These are phyloP conservation scores for Raja brachyura DNA, from an alignment of 2,113 vertebrate genomes.

Conservation along the genomic window DNA sequence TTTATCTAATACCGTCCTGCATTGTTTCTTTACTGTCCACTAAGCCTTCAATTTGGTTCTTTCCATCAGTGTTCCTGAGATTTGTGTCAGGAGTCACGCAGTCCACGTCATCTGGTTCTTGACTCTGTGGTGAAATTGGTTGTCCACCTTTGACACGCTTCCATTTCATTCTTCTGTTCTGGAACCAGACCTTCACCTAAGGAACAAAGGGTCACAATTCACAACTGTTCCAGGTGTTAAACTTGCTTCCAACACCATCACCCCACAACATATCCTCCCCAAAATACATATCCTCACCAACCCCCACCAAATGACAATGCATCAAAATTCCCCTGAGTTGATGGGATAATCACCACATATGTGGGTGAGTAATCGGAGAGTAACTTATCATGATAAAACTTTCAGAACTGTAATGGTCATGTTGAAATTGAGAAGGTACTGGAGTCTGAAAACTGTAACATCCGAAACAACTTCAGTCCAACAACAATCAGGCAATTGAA, in stretches of 20 bases:
- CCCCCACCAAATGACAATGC: not conserved
- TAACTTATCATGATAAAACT: not conserved
- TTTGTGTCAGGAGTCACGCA: conserved; percentile 69
- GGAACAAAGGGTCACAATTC: not conserved
- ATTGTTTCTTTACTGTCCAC: conserved; percentile 26
- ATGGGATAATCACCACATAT: not conserved
- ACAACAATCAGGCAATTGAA: too few species aligned
- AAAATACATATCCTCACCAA: too few species aligned
- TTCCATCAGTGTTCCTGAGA: conserved; percentile 20
- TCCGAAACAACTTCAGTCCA: too few species aligned
- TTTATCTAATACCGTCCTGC: conserved; percentile 34
- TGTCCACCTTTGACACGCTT: conserved; percentile 91
- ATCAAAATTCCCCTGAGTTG: not conserved
- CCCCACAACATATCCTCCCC: too few species aligned
- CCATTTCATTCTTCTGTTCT: conserved; percentile 98
- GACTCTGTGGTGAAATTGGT: conserved; percentile 69
- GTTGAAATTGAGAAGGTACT: not conserved
- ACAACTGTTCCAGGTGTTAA: not conserved
- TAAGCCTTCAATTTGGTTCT: conserved; percentile 2
- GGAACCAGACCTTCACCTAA: conserved; percentile 98
- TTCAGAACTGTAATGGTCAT: not conserved
- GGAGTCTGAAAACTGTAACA: too few species aligned
- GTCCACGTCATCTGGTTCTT: conserved; percentile 78
- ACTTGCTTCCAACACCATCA: not conserved
- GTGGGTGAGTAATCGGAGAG: not conserved